Percentiles rank a stretch among this genome's conserved stretches.
Evolutionary conservation across 2,888 invertebrate species (phyloP).

Genomic region (Caenorhabditis macrosperma): DNA sequence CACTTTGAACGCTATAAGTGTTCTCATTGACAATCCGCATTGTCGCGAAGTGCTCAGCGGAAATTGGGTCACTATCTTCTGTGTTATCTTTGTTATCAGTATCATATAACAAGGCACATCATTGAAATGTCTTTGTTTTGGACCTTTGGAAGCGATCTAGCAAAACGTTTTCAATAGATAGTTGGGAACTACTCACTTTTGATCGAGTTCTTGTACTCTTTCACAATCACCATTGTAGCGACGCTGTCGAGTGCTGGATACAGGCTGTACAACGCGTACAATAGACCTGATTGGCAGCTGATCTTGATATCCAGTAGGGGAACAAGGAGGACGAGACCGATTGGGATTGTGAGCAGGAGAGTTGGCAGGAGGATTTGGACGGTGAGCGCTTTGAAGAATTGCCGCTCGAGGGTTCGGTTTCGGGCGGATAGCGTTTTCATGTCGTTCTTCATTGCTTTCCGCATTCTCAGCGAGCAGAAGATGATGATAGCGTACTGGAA

Average conservation of each 20-base stretch:
- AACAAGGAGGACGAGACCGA: not conserved
- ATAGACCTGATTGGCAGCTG: not conserved
- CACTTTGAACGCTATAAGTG: too few species aligned
- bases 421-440: slow-evolving; percentile 1
- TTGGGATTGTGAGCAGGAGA: not conserved
- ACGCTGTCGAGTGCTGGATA: not conserved
- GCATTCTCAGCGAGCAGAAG: slow-evolving; percentile 21
- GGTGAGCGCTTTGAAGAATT: slow-evolving; percentile 9
- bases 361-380: not conserved
- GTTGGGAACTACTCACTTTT: not conserved
- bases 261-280: not conserved
- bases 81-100: too few species aligned
- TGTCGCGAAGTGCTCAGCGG: too few species aligned
- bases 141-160: not conserved
- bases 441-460: not conserved
- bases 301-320: not conserved
- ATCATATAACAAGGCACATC: not conserved
- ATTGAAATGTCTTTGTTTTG: not conserved
- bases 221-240: not conserved
- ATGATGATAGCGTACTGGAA: slow-evolving; percentile 12
- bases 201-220: not conserved
- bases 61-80: too few species aligned
- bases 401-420: slow-evolving; percentile 8
- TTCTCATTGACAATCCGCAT: too few species aligned
- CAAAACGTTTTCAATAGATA: too few species aligned